Evolutionary conservation across 2,113 vertebrate genomes (phyloP), one percentile per base, ranked within the genome.

Genomic region (Chunga burmeisteri): DNA sequence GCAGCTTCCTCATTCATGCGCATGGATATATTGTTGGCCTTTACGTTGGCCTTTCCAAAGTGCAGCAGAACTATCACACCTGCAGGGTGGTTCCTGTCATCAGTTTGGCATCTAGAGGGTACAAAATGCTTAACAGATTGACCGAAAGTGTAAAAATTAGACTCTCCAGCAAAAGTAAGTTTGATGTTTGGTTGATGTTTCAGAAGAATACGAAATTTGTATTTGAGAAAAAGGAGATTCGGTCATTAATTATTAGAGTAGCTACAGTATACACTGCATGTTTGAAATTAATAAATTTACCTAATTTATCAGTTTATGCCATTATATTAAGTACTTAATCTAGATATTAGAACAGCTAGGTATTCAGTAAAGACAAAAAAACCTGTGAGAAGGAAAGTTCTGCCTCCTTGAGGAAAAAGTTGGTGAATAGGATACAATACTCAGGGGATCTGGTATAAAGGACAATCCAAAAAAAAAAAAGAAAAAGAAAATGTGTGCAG

Each of bases 21-120:
- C 1, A 0, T 23, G 38, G n/a, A 8, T 72, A 6, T 30, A 21
- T 21, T 16, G 7, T 44, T 7, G 5, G 36, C 49, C 30, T 40
- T 58, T 70, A 10, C 42, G 71, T 42, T 52, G 61, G 25, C 49
- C 30, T 72, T 68, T 75, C 52, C 18, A 4, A 72, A 74, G 66
- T 20, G 30, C 40, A 70, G 1, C 34, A 85, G 52, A 65, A 10
- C 20, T 59, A 20, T 49, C n/a, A 26, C 40, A 47, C 61, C 52
- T 85, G 47, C 34, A 47, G n/a, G 8, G 52, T 68, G 30, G 6
- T 61, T 61, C 13, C 26, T 92, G 18, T 50, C 56, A 2, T 12
- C 47, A 38, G 8, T 74, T 82, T 68, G 66, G 16, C 34, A 13
- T n/a, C 20, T 21, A 27, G 13, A 52, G 61, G 26, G 18, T 50